Base-by-base conservation (phyloP, 2,888 invertebrate species). In the Andrena fulva region DNA sequence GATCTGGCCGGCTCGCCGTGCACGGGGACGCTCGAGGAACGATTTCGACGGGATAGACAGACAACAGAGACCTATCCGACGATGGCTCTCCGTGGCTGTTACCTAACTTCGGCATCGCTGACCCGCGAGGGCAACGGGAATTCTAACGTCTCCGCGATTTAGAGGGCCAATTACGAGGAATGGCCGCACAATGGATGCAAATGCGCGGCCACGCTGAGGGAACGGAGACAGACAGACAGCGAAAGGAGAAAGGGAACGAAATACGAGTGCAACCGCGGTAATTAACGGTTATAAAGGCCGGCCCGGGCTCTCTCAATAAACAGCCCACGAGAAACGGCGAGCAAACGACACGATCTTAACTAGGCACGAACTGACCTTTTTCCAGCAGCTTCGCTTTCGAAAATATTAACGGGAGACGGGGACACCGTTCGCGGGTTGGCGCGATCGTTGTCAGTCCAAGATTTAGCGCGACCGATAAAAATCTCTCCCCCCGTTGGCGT, bases 251-350 rank as follows among this genome's bases (percentile, higher is more conserved):
- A 69, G 62, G 82, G 77, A 60, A 63, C 56, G 69, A 78, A 84
- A 64, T 74, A 76, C 64, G 69, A 80, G 69, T 63, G 79, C 75
- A 80, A 77, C 66, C 35, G n/a, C 67, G 72, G 72, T 85, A 87
- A 87, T 87, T 87, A 85, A 87, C 74, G 79, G 71, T 87, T 84
- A 81, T 80, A 85, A 81, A 77, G 63, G 79, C 82, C 50, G 63
- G 42, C 69, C 24, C 10, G 10, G 54, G 54, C 54, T 54, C 56
- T 54, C 79, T 72, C 69, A 8, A 62, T 86, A 73, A 82, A 71
- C 73, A 64, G 63, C 67, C 42, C 54, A 73, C 35, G 71, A 76
- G 64, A 27, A 60, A 29, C 31, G 42, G 56, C 64, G 62, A 71
- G 54, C 64, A 64, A 42, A 42, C 71, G 70, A 76, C 70, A 62